Evolutionary conservation across 2,888 invertebrate genomes (phyloP).

Genomic region (Volucella inanis): DNA sequence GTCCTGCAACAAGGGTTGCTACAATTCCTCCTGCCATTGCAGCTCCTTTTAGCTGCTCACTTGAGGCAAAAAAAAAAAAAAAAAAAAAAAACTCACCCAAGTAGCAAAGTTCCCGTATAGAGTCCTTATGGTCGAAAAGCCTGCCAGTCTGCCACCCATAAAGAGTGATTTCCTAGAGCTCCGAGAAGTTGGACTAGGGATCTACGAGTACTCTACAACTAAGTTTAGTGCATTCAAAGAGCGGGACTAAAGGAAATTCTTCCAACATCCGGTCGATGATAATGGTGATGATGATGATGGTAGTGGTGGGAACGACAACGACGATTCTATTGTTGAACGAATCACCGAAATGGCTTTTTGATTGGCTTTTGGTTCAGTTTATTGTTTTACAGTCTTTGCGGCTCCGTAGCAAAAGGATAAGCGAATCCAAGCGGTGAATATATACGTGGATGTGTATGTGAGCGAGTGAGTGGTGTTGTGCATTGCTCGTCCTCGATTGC

Average conservation of each 20-base stretch:
- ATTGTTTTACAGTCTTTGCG: conserved; percentile 75
- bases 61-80: conserved; percentile 30
- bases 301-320: conserved; percentile 14
- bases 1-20: conserved; percentile 64
- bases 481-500: conserved; percentile 23
- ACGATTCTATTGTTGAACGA: conserved; percentile 79
- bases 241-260: conserved; percentile 59
- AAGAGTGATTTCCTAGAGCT: conserved; percentile 70
- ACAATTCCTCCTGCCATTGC: neutral
- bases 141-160: conserved; percentile 75
- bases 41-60: conserved; percentile 46
- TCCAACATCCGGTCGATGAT: conserved; percentile 60
- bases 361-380: conserved; percentile 79
- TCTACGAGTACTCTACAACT: conserved; percentile 53
- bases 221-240: conserved; percentile 67
- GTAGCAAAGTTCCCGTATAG: conserved; percentile 58
- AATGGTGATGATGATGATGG: conserved; percentile 17
- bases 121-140: conserved; percentile 73
- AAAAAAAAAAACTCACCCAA: conserved; percentile 45
- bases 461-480: conserved; percentile 44
- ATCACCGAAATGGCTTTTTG: conserved; percentile 83
- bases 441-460: conserved; percentile 16
- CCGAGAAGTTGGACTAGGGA: conserved; percentile 62
- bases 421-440: conserved; percentile 42
- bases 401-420: conserved; percentile 74